Evolutionary conservation across 2,113 vertebrate species (phyloP), one percentile per base, ranked within the genome.

Genomic region (Lycaon pictus): DNA sequence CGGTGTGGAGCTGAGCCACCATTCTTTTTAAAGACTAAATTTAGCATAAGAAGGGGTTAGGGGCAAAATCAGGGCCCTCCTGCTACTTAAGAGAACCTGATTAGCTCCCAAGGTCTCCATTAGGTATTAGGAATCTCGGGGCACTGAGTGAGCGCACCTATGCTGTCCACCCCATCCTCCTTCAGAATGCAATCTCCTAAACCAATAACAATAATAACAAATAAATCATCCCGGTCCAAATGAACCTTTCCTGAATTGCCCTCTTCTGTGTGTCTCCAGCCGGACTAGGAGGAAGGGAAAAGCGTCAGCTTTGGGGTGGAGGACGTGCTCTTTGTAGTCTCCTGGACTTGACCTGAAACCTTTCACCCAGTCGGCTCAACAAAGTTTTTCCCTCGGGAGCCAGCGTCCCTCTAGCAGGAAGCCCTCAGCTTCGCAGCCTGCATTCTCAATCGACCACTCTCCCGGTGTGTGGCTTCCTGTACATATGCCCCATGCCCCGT

Each of bases 311-410:
- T 79, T 62, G 80, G 72, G 76, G 32, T 56, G 56, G 27, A 12
- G 6, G 53, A 35, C 7, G 63, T 43, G 11, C 51, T 90, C 62
- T 98, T 43, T 87, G 29, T 56, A 63, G 53, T 55, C n/a, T 53
- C 80, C 53, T 92, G 35, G 60, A 93, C 55, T 65, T 95, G 86
- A 94, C 74, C 74, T 51, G 62, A 97, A 91, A 91, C 82, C 67
- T 86, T 81, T 82, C 76, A 55, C 51, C 29, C 80, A 60, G 53
- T 87, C 1, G 1, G 17, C 58, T 77, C 91, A 63, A 74, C 53
- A 29, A 94, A 97, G 88, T 84, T 93, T 92, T 48, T 74, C 86
- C 29, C 29, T 65, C 0, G 0, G 11, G 53, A 92, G 17, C 72
- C 35, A 79, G 51, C 1, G 0, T 60, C 23, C 60, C 23, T 55